Base-by-base conservation (phyloP, 1,140 invertebrate genomes). In the Drosophila gunungcola region DNA sequence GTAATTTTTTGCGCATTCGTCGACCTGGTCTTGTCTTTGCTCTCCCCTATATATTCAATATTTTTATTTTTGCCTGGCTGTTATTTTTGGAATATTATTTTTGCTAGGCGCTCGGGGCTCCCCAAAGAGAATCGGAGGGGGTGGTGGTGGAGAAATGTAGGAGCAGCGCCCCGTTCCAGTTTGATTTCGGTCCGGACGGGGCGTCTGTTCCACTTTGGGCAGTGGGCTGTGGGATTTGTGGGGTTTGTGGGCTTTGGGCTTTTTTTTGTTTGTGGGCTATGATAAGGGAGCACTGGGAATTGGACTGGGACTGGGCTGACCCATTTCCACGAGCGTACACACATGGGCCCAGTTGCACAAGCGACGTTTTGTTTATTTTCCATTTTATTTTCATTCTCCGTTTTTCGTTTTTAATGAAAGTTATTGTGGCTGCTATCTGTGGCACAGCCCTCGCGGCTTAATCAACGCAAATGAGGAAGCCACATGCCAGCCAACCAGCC, bases 381-480 rank as follows among this genome's bases (percentile, higher is more conserved):
- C 62, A 73, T 70, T 73, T 52, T 67, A 63, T 60, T 73, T 73
- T 56, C 64, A 16, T 76, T 49, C 49, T 45, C 48, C 39, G 58
- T 21, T 80, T 80, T 64, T 61, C 45, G 36, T 41, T 60, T 80
- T 80, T 80, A 61, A 80, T 77, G 54, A 77, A 80, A 78, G 60
- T 81, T 82, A 82, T 78, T 81, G 78, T 76, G 68, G 63, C 48
- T 49, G 73, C 51, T 79, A 78, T 80, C 77, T 73, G 55, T 21
- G 25, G 43, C 43, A 45, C 36, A 54, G 42, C 38, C 42, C 55
- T 68, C 49, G 49, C 57, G 57, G 76, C 76, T 80, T 83, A 83
- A 83, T 83, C 80, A 83, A 84, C 70, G 70, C 76, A 84, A 83
- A 79, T 83, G 80, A 79, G 75, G 53, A 84, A 79, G 48, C 46